These are phyloP conservation scores for Ischnus inquisitorius DNA, from an alignment of 2,888 invertebrate genomes.

Conservation along the genomic window DNA sequence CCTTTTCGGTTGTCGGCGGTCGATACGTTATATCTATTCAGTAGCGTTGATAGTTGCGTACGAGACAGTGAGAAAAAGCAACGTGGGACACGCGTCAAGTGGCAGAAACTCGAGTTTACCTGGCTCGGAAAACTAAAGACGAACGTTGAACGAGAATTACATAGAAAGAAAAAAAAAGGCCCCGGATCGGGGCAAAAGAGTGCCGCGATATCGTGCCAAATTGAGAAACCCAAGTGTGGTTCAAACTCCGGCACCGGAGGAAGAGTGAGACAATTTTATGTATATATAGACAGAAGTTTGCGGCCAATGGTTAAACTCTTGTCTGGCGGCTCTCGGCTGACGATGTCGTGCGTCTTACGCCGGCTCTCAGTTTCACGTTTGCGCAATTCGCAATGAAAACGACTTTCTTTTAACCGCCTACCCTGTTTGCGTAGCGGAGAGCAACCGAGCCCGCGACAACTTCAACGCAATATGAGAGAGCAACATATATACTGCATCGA, in stretches of 20 bases:
- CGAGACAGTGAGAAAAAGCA: constrained; percentile 1
- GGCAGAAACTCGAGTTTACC: constrained; percentile 23
- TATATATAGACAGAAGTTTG: constrained; percentile 18
- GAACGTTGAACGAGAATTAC: constrained; percentile 49
- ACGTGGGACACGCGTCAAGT: constrained; percentile 55
- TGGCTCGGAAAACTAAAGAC: constrained; percentile 18
- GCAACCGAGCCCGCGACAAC: not conserved
- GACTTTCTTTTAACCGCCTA: constrained; percentile 70
- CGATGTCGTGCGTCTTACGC: constrained; percentile 21
- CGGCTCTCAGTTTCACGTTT: constrained; percentile 64
- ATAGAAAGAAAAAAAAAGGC: constrained; percentile 26
- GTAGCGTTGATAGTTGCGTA: not conserved
- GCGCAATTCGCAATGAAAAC: constrained; percentile 69
- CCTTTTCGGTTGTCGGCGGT: no score
- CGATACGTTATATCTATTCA: not conserved
- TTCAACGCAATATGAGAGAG: not conserved
- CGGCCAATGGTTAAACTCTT: constrained; percentile 40
- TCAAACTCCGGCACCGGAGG: constrained; percentile 2
- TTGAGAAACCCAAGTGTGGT: constrained; percentile 64
- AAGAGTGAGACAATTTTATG: constrained; percentile 37
- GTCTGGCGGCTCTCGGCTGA: constrained; percentile 34
- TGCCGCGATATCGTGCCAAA: constrained; percentile 70
- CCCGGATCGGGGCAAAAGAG: constrained; percentile 69
- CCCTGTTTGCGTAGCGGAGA: constrained; percentile 32
- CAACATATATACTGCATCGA: not conserved